Evolutionary conservation across 2,888 invertebrate species (phyloP).

Genomic region (Panopea generosa): DNA sequence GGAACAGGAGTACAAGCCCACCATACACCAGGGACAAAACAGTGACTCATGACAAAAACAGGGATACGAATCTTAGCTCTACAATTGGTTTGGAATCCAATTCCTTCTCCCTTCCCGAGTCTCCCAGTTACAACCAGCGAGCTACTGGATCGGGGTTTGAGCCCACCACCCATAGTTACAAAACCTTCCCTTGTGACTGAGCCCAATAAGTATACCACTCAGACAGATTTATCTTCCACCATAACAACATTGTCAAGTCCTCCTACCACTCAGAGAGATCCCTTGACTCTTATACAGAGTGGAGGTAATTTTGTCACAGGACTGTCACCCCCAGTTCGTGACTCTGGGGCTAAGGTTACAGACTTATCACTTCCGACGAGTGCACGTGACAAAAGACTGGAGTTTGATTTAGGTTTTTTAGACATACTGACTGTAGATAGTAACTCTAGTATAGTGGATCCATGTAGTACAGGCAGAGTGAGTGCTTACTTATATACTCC

Average conservation of each 20-base stretch:
- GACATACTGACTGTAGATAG: constrained; percentile 63
- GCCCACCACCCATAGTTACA: constrained; percentile 4
- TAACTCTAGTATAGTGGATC: constrained; percentile 57
- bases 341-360: constrained; percentile 31
- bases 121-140: constrained; percentile 11
- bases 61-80: neutral
- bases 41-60: constrained; percentile 5
- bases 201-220: neutral
- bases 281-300: constrained; percentile 6
- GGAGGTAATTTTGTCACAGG: neutral
- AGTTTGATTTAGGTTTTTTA: constrained; percentile 60
- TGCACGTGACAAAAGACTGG: constrained; percentile 29
- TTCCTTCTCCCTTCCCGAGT: neutral
- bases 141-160: constrained; percentile 1
- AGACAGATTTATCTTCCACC: constrained; percentile 43
- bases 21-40: constrained; percentile 27
- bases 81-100: neutral
- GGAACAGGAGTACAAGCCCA: constrained; percentile 41
- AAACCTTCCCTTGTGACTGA: neutral
- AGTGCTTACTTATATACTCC: constrained; percentile 37
- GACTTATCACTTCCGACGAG: constrained; percentile 17
- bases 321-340: constrained; percentile 46
- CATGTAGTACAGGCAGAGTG: constrained; percentile 59
- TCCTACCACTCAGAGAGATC: constrained; percentile 40
- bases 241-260: constrained; percentile 29